A percentile compares a stretch with the other conserved stretches of the same genome.
Evolutionary conservation across 2,113 vertebrate species (phyloP).

Genomic region (Amblyornis subalaris): DNA sequence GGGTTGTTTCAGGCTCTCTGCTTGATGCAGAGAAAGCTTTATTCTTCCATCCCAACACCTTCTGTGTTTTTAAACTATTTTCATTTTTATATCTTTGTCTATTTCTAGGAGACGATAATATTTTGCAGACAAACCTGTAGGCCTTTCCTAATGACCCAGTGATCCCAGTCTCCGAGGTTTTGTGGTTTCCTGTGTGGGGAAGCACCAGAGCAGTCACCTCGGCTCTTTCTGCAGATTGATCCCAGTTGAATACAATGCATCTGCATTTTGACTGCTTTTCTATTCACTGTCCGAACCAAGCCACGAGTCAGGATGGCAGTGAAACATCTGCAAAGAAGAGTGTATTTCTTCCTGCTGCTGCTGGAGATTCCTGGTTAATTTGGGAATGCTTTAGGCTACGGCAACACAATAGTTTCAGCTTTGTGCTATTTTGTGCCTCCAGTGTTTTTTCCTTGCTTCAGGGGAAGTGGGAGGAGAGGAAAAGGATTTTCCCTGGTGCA

Average conservation of each 20-base stretch:
- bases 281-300: background rate
- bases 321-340: conserved; percentile 22
- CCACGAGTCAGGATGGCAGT: conserved; percentile 11
- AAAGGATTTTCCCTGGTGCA: background rate
- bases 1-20: background rate
- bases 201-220: conserved; percentile 33
- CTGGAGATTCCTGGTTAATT: background rate
- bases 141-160: conserved; percentile 44
- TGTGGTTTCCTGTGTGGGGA: conserved; percentile 64
- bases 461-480: background rate
- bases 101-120: conserved; percentile 34
- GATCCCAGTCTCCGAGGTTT: conserved; percentile 52
- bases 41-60: background rate
- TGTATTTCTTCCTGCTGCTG: background rate
- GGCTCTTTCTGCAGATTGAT: conserved; percentile 6
- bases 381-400: background rate
- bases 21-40: background rate
- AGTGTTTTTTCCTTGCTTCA: background rate
- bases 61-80: conserved; percentile 35
- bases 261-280: conserved; percentile 30
- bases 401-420: background rate
- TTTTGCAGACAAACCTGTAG: conserved; percentile 40
- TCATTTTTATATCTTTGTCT: conserved; percentile 8
- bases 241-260: conserved; percentile 6
- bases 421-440: background rate